phyloP scores from a whole-genome alignment of 1,140 invertebrate genomes.

The Araneus ventricosus region DNA sequence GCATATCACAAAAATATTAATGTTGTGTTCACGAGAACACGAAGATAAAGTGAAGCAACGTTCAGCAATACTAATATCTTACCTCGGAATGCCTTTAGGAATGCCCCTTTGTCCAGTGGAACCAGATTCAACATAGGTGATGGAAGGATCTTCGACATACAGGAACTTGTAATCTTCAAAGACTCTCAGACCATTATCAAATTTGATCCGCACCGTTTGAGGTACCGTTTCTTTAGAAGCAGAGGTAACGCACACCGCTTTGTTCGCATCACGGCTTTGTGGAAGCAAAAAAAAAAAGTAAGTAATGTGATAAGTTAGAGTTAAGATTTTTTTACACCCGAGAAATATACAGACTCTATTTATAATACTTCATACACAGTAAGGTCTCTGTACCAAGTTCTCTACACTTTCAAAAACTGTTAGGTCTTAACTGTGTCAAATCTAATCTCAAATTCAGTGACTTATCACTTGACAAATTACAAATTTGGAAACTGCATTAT shows the following conservation, averaged over 20 bases:
- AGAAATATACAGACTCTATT: too few species aligned
- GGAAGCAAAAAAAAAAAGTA: neutral
- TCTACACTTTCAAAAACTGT: too few species aligned
- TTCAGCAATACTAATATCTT: neutral
- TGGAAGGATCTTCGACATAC: conserved; percentile 94
- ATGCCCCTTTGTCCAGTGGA: conserved; percentile 68
- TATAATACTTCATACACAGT: too few species aligned
- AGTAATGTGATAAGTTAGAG: neutral
- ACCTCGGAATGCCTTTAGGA: conserved; percentile 79
- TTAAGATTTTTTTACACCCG: too few species aligned
- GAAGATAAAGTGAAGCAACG: too few species aligned
- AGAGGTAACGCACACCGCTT: conserved; percentile 92
- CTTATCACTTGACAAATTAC: too few species aligned
- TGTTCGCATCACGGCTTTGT: conserved; percentile 85
- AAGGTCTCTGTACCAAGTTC: too few species aligned
- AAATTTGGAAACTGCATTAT: too few species aligned
- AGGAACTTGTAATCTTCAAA: conserved; percentile 88
- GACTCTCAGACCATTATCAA: conserved; percentile 90
- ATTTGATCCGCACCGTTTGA: conserved; percentile 90
- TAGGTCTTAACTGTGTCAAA: too few species aligned
- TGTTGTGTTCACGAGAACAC: too few species aligned
- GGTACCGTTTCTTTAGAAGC: conserved; percentile 84
- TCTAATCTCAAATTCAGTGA: too few species aligned
- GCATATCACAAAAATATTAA: too few species aligned
- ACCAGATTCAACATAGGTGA: conserved; percentile 81